These are phyloP conservation scores for Chaenodraco wilsoni DNA, from an alignment of 2,797 vertebrate species.

Conservation along the genomic window DNA sequence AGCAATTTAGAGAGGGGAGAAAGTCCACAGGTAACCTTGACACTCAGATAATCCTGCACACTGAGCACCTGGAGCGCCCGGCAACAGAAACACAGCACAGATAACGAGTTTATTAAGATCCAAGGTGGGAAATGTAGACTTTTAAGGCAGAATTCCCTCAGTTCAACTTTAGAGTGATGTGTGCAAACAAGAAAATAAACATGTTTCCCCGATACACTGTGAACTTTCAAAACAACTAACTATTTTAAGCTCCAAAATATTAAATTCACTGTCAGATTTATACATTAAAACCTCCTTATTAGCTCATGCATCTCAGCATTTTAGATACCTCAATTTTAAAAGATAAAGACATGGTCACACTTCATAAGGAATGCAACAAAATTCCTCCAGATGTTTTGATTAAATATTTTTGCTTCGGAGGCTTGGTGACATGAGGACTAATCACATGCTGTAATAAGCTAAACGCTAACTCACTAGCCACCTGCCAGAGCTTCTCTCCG, in stretches of 20 bases:
- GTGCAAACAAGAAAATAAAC: neutral
- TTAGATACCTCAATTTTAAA: neutral
- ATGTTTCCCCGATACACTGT: neutral
- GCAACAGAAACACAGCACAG: neutral
- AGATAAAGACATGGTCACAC: neutral
- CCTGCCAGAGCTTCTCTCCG: neutral
- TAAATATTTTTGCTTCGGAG: neutral
- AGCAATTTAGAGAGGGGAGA: neutral
- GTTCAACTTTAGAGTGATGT: neutral
- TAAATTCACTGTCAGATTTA: neutral
- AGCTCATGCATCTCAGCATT: neutral
- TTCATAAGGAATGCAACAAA: neutral
- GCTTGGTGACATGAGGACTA: no score
- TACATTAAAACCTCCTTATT: neutral
- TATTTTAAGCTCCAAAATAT: neutral
- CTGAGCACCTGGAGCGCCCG: constrained; percentile 19
- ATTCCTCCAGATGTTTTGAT: neutral
- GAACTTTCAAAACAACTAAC: neutral
- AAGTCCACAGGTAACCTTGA: constrained; percentile 23
- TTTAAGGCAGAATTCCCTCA: constrained; percentile 1
- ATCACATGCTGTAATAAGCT: neutral
- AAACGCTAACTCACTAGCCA: neutral
- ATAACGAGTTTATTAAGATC: neutral
- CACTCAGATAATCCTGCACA: neutral
- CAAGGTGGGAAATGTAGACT: neutral